These are phyloP conservation scores for Cynopterus sphinx DNA, from an alignment of 2,797 vertebrate species.

Conservation along the genomic window DNA sequence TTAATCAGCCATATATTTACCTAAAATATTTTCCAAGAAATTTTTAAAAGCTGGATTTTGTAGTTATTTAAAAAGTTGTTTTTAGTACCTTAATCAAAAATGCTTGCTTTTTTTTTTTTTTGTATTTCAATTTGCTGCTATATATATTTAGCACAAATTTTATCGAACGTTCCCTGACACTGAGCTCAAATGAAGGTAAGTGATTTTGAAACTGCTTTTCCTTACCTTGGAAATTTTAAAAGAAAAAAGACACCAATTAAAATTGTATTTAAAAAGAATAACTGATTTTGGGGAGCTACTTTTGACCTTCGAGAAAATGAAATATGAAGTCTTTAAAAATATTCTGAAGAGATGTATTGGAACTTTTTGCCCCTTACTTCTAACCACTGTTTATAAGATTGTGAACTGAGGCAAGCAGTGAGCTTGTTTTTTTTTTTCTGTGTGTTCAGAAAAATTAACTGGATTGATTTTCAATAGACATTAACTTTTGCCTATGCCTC, in stretches of 20 bases:
- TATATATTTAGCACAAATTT: neutral
- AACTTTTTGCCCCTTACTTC: slow-evolving; percentile 51
- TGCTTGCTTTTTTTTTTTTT: neutral
- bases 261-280: slow-evolving; percentile 49
- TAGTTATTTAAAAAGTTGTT: neutral
- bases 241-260: slow-evolving; percentile 56
- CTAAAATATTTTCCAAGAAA: neutral
- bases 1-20: neutral
- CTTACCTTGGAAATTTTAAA: slow-evolving; percentile 49
- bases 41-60: neutral
- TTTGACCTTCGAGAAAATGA: slow-evolving; percentile 43
- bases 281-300: neutral
- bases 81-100: slow-evolving; percentile 8
- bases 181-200: slow-evolving; percentile 20
- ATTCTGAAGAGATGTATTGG: slow-evolving; percentile 10
- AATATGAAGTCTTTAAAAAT: slow-evolving; percentile 55
- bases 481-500: neutral
- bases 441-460: slow-evolving; percentile 35
- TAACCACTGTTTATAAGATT: slow-evolving; percentile 55
- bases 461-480: slow-evolving; percentile 61
- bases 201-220: slow-evolving; percentile 59
- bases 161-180: neutral
- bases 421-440: neutral
- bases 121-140: neutral
- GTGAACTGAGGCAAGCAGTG: slow-evolving; percentile 3